These are phyloP conservation scores for Sus cebifrons DNA, from an alignment of 2,797 vertebrate genomes.

Conservation along the genomic window DNA sequence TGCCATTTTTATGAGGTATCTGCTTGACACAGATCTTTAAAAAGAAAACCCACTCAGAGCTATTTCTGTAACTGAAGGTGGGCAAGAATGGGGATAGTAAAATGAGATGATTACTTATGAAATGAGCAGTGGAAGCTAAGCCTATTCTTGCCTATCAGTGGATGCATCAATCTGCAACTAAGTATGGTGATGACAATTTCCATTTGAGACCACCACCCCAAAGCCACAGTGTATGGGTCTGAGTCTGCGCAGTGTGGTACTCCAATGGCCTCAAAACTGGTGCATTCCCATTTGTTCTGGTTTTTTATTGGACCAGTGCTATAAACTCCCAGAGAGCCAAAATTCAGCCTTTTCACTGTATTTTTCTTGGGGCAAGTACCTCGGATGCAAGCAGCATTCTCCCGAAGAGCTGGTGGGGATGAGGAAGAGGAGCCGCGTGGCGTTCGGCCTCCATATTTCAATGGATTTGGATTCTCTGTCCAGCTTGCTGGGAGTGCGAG, in stretches of 20 bases:
- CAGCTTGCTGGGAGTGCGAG: conserved; percentile 31
- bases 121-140: conserved; percentile 81
- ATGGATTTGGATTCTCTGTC: conserved; percentile 36
- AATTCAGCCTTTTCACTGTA: conserved; percentile 5
- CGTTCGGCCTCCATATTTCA: not conserved
- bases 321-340: conserved; percentile 22
- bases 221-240: not conserved
- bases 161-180: conserved; percentile 54
- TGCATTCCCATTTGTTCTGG: not conserved
- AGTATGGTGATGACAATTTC: conserved; percentile 52
- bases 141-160: conserved; percentile 65
- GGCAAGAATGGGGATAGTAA: conserved; percentile 86
- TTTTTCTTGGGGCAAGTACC: conserved; percentile 31
- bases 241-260: not conserved
- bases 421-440: not conserved
- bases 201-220: conserved; percentile 42
- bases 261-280: not conserved
- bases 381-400: conserved; percentile 51
- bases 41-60: conserved; percentile 87
- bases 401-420: not conserved
- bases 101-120: conserved; percentile 83
- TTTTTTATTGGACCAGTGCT: conserved; percentile 17
- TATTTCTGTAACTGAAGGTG: conserved; percentile 86
- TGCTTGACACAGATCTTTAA: conserved; percentile 86
- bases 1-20: conserved; percentile 83